These are phyloP conservation scores for Oopsacas minuta DNA, from an alignment of 37 sponge, comb jelly and placozoan species.

Conservation along the genomic window DNA sequence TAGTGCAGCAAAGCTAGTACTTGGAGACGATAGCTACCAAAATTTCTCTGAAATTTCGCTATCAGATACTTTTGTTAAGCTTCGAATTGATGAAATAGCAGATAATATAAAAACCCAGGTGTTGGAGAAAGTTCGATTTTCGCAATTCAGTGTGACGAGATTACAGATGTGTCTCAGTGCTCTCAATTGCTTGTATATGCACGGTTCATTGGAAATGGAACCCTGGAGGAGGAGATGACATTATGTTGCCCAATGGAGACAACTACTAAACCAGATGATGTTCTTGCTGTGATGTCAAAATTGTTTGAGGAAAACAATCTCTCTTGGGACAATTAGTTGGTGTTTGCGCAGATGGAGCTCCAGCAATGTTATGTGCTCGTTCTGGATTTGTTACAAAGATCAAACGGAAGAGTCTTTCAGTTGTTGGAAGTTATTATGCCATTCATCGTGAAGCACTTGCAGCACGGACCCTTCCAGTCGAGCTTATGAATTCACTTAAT, in stretches of 20 bases:
- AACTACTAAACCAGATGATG: no score
- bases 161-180: no score
- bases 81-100: background rate
- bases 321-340: no score
- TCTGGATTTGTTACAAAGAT: no score
- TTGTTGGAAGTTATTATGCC: background rate
- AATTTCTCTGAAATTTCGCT: background rate
- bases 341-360: background rate
- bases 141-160: background rate
- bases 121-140: background rate
- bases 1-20: no score
- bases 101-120: background rate
- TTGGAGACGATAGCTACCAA: background rate
- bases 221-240: background rate
- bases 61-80: background rate
- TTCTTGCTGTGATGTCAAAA: no score
- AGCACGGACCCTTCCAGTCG: no score
- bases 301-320: no score
- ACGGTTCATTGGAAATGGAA: background rate
- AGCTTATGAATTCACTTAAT: background rate
- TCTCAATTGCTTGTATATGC: no score
- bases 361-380: no score
- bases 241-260: background rate
- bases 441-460: background rate
- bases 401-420: no score